phyloP scores from a whole-genome alignment of 2,113 vertebrate genomes.

The Anguilla japonica region DNA sequence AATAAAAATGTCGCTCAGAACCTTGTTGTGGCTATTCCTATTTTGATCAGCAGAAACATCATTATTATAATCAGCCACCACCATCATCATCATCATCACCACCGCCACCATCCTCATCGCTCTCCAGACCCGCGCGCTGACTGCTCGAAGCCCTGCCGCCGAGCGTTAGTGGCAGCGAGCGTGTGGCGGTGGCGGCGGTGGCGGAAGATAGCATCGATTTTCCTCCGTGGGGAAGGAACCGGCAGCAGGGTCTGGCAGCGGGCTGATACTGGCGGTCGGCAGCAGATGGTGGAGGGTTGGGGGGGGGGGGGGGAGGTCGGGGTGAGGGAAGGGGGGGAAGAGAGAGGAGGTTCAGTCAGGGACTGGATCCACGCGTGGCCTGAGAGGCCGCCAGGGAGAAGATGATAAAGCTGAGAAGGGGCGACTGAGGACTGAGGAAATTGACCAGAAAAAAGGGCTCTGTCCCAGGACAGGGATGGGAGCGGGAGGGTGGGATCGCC shows the following conservation, averaged over 20 bases:
- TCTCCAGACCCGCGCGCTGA: too few species aligned
- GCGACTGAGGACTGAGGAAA: neutral
- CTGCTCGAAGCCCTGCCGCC: neutral
- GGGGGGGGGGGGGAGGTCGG: neutral
- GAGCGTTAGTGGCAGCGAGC: too few species aligned
- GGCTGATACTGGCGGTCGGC: constrained; percentile 16
- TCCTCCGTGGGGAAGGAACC: constrained; percentile 22
- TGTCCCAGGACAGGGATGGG: neutral
- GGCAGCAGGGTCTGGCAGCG: constrained; percentile 29
- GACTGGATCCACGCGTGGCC: neutral
- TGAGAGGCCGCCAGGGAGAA: neutral
- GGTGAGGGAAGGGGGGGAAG: constrained; percentile 10
- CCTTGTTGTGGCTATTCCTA: too few species aligned
- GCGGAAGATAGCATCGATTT: constrained; percentile 27
- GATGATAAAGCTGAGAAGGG: constrained; percentile 1
- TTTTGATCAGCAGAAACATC: too few species aligned
- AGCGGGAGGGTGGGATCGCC: neutral
- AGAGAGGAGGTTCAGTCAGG: neutral
- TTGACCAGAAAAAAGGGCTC: too few species aligned
- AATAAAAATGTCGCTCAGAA: too few species aligned
- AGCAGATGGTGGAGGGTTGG: constrained; percentile 40
- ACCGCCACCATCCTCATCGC: too few species aligned
- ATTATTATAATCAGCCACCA: too few species aligned
- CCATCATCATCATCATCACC: too few species aligned
- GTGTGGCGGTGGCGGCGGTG: constrained; percentile 22